Percentiles rank a stretch among this genome's conserved stretches.
These are phyloP conservation scores for Ichneumon xanthorius DNA, from an alignment of 2,888 invertebrate genomes.

Conservation along the genomic window DNA sequence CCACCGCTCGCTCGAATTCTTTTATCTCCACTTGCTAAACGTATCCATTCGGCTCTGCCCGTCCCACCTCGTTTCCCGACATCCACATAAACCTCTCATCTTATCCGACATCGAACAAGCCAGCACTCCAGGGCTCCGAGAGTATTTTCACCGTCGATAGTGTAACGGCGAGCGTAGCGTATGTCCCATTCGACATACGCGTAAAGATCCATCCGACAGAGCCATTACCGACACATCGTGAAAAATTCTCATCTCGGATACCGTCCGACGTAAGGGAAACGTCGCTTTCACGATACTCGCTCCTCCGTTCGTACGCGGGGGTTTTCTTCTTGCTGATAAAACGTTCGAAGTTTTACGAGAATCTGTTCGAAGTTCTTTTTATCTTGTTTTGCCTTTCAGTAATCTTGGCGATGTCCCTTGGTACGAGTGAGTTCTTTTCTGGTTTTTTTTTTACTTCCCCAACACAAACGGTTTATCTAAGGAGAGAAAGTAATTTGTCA, in stretches of 20 bases:
- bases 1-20: background rate
- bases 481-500: no score
- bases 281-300: background rate
- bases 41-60: background rate
- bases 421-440: background rate
- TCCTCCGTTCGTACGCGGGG: background rate
- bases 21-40: background rate
- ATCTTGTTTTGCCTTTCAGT: background rate
- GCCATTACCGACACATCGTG: conserved; percentile 47
- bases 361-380: background rate
- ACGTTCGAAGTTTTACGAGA: background rate
- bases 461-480: no score
- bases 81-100: conserved; percentile 11
- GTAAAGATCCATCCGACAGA: conserved; percentile 26
- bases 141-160: conserved; percentile 41
- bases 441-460: no score
- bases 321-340: conserved; percentile 7
- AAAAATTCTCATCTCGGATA: conserved; percentile 14
- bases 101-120: background rate
- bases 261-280: background rate
- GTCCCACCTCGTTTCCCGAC: background rate
- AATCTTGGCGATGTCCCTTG: background rate
- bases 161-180: background rate
- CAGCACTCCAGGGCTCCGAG: conserved; percentile 24
- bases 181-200: background rate